Evolutionary conservation across 2,113 vertebrate species (phyloP).

Genomic region (Chaetodon auriga): DNA sequence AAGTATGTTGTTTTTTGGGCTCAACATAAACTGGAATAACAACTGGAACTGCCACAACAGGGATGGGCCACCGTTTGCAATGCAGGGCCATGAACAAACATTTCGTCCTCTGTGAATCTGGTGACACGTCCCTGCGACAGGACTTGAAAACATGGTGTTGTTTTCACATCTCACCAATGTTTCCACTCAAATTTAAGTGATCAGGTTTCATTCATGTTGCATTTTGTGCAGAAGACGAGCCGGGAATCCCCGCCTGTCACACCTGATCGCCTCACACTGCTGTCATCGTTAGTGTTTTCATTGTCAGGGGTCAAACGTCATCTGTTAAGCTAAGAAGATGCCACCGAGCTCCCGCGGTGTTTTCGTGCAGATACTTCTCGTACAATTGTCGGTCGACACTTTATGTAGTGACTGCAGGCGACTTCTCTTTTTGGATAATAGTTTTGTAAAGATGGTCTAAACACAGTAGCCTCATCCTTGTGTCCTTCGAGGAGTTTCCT

Average conservation of each 20-base stretch:
- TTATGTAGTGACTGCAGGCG: conserved; percentile 30
- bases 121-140: neutral
- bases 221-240: conserved; percentile 42
- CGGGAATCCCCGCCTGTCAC: conserved; percentile 35
- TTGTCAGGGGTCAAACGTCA: neutral
- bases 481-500: conserved; percentile 45
- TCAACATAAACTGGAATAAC: conserved; percentile 51
- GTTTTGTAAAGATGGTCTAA: conserved; percentile 65
- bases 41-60: conserved; percentile 44
- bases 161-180: conserved; percentile 28
- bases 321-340: conserved; percentile 22
- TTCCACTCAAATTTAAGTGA: conserved; percentile 9
- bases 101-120: neutral
- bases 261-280: conserved; percentile 1
- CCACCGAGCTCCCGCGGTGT: conserved; percentile 8
- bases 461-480: conserved; percentile 52
- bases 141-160: conserved; percentile 13
- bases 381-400: conserved; percentile 8
- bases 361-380: conserved; percentile 36
- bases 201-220: conserved; percentile 42
- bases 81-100: neutral
- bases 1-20: conserved; percentile 13
- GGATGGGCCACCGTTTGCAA: conserved; percentile 13
- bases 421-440: conserved; percentile 49
- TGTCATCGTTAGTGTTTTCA: conserved; percentile 35